Evolutionary conservation across 2,888 invertebrate genomes (phyloP).

Genomic region (Polyommatus iphigenia): DNA sequence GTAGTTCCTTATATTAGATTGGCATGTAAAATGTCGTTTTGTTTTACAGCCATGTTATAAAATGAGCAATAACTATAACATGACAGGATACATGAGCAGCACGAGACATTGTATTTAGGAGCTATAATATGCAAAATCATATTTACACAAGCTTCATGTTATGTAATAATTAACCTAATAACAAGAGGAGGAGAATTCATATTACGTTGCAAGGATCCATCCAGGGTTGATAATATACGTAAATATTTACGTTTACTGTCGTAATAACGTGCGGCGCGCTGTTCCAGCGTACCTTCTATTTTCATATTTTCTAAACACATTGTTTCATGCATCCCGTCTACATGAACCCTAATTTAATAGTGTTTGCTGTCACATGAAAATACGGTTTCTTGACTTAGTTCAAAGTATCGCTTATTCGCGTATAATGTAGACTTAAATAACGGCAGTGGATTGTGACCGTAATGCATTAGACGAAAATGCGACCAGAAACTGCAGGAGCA

Average conservation of each 20-base stretch:
- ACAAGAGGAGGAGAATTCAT: background rate
- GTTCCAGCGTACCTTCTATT: background rate
- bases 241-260: conserved; percentile 14
- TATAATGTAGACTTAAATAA: no score
- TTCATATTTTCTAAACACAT: conserved; percentile 13
- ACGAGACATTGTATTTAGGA: background rate
- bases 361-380: background rate
- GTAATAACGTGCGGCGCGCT: background rate
- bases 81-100: background rate
- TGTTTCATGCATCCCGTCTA: background rate
- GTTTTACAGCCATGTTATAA: background rate
- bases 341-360: conserved; percentile 4
- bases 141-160: background rate
- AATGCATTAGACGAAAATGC: background rate
- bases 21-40: background rate
- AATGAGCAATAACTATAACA: background rate
- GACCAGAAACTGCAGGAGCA: background rate
- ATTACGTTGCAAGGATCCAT: conserved; percentile 3
- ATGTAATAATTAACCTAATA: conserved; percentile 27
- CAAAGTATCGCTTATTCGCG: background rate
- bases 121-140: conserved; percentile 13
- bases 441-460: no score
- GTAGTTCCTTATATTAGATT: no score
- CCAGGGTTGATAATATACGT: conserved; percentile 12
- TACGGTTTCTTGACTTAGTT: background rate